Percentiles rank a stretch among this genome's conserved stretches.
Conservation (phyloP, 2,113 vertebrate genomes). For the Myrmophylax atrothorax region DNA sequence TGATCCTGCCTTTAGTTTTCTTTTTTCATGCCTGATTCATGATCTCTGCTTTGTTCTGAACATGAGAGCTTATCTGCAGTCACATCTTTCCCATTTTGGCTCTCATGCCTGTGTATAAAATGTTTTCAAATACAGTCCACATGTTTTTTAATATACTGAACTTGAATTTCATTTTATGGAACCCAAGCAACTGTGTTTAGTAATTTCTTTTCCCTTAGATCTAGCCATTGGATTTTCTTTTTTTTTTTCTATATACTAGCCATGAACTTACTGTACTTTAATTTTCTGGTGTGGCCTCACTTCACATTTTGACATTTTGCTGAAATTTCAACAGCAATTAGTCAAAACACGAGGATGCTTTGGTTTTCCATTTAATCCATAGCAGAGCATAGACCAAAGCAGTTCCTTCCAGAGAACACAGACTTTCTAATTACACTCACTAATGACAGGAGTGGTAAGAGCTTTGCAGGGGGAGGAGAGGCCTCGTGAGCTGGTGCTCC, state of each 20-base stretch:
- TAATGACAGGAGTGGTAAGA: neutral
- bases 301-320: constrained; percentile 46
- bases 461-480: neutral
- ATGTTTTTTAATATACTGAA: constrained; percentile 26
- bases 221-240: neutral
- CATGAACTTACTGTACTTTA: constrained; percentile 14
- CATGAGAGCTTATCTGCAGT: neutral
- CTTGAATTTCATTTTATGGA: constrained; percentile 39
- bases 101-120: neutral
- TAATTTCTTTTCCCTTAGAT: constrained; percentile 28
- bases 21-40: neutral
- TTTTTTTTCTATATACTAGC: constrained; percentile 2
- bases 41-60: neutral
- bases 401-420: constrained; percentile 14
- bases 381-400: constrained; percentile 26
- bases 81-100: neutral
- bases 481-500: neutral
- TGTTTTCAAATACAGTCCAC: constrained; percentile 25
- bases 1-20: neutral
- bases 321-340: constrained; percentile 63
- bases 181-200: neutral
- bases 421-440: constrained; percentile 34
- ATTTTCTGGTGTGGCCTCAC: constrained; percentile 57
- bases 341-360: constrained; percentile 20
- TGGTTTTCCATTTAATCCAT: constrained; percentile 53